phyloP scores from a whole-genome alignment of 2,888 invertebrate genomes.

The Rutpela maculata region DNA sequence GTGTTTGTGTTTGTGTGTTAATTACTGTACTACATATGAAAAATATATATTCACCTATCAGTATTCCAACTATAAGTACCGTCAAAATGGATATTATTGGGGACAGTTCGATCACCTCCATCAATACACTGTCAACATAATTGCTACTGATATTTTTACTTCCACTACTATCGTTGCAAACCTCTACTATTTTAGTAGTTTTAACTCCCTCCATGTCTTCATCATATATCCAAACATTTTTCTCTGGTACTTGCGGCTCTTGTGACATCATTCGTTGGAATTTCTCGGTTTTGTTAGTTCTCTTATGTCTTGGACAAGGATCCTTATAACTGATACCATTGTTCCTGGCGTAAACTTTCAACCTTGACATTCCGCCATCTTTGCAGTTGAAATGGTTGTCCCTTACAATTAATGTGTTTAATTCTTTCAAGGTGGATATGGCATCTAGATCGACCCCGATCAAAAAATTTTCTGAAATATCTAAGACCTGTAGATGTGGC shows the following conservation, averaged over 20 bases:
- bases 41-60: slow-evolving; percentile 51
- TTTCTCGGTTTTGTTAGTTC: slow-evolving; percentile 62
- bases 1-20: no score
- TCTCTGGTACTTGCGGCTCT: slow-evolving; percentile 64
- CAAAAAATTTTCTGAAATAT: slow-evolving; percentile 80
- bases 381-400: slow-evolving; percentile 79
- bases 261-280: slow-evolving; percentile 76
- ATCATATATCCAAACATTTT: slow-evolving; percentile 71
- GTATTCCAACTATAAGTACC: slow-evolving; percentile 52
- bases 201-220: slow-evolving; percentile 66
- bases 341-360: slow-evolving; percentile 69
- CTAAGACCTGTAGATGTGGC: slow-evolving; percentile 77
- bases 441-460: slow-evolving; percentile 75
- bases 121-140: slow-evolving; percentile 36
- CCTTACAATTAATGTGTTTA: slow-evolving; percentile 76
- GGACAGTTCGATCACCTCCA: slow-evolving; percentile 50
- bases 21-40: background rate
- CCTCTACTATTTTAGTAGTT: slow-evolving; percentile 41
- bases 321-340: slow-evolving; percentile 74
- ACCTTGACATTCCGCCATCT: slow-evolving; percentile 73
- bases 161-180: slow-evolving; percentile 41
- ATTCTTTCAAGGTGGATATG: slow-evolving; percentile 74
- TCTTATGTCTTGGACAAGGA: slow-evolving; percentile 40
- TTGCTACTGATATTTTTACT: background rate
- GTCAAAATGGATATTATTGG: slow-evolving; percentile 45